Conservation (phyloP, 1,140 invertebrate genomes). For the Druon quercuslanigerum region DNA sequence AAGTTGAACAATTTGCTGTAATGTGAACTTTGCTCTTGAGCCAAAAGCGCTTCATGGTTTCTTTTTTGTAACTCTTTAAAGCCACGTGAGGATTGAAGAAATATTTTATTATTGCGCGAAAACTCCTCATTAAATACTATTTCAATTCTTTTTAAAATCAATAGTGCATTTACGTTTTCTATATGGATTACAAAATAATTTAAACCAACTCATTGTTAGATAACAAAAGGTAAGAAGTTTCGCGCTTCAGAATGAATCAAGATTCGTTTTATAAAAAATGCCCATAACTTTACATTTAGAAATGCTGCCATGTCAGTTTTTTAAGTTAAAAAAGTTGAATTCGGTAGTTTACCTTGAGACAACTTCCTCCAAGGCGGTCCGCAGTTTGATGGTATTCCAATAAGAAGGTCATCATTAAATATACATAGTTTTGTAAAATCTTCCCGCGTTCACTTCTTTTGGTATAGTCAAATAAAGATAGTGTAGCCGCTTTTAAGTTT, state of each 20-base stretch:
- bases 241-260: not conserved
- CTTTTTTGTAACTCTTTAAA: not conserved
- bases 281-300: slow-evolving; percentile 15
- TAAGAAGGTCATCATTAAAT: slow-evolving; percentile 13
- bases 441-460: not conserved
- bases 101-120: slow-evolving; percentile 4
- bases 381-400: slow-evolving; percentile 21
- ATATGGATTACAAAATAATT: no score
- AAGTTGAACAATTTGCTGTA: slow-evolving; percentile 3
- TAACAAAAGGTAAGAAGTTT: not conserved
- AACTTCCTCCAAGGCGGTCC: not conserved
- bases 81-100: slow-evolving; percentile 1
- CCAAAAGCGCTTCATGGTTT: slow-evolving; percentile 30
- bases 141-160: not conserved
- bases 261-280: not conserved
- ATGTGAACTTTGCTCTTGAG: slow-evolving; percentile 14
- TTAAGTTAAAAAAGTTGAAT: slow-evolving; percentile 1
- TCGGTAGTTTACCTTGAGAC: slow-evolving; percentile 17
- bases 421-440: slow-evolving; percentile 12
- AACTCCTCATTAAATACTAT: not conserved
- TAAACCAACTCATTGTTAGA: no score
- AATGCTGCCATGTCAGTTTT: not conserved
- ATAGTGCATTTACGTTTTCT: no score
- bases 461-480: not conserved
- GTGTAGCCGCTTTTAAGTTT: not conserved